A percentile compares a stretch with the other conserved stretches of the same genome.
phyloP scores from a whole-genome alignment of 64 coral and sea anemone species.

The Cladopsammia gracilis region DNA sequence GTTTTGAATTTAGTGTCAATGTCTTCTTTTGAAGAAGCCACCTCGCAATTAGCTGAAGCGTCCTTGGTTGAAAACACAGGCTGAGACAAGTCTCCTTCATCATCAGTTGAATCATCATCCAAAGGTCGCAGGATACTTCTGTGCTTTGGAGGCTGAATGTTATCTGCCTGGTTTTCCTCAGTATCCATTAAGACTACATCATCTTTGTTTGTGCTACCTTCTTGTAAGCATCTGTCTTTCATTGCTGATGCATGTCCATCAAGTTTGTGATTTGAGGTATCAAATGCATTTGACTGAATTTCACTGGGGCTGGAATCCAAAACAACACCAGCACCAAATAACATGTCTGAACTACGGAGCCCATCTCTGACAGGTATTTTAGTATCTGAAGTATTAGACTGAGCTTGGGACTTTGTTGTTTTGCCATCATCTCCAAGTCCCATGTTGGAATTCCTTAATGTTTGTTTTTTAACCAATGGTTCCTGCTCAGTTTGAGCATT shows the following conservation, averaged over 20 bases:
- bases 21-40: background rate
- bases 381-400: background rate
- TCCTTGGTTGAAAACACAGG: background rate
- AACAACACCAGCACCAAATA: slow-evolving; percentile 8
- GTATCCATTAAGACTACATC: background rate
- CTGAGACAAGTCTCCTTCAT: slow-evolving; percentile 6
- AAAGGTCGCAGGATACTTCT: background rate
- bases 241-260: background rate
- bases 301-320: background rate
- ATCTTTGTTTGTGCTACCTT: background rate
- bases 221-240: background rate
- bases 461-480: background rate
- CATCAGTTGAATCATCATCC: slow-evolving; percentile 40
- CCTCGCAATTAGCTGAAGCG: background rate
- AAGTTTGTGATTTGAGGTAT: background rate
- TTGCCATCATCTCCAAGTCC: background rate
- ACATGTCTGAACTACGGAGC: background rate
- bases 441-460: background rate
- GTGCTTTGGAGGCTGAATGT: slow-evolving; percentile 8
- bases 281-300: background rate
- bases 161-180: background rate
- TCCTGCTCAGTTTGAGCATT: background rate
- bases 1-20: background rate
- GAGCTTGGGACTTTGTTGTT: background rate
- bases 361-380: background rate